Evolutionary conservation across 2,113 vertebrate genomes (phyloP), one percentile per base, ranked within the genome.

Genomic region (Tylochromis polylepis): DNA sequence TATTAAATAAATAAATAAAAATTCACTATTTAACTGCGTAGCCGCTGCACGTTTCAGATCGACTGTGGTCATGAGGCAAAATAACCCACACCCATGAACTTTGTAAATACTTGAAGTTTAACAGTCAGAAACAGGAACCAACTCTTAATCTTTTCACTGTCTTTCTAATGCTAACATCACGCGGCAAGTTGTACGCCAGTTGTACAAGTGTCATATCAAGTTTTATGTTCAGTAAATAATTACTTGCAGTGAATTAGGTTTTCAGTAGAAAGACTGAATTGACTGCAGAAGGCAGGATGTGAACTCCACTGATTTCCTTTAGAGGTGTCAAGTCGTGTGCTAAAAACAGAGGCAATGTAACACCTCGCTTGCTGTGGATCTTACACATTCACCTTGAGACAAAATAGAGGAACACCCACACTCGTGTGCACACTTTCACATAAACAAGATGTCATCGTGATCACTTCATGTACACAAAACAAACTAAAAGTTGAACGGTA

Each of bases 321-420:
- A 38, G 29, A 91, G 60, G 86, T 92, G 91, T 85, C 88, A 95
- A 91, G 55, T 59, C 27, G n/a, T 57, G 51, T 85, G 83, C 89
- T 89, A 87, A 86, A 89, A 88, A 90, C 51, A 72, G 88, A 90
- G 43, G 38, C 83, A 87, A 84, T 87, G 84, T 91, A 88, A 85
- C 93, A 85, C 92, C 85, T 88, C 16, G 1, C 83, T 55, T 2
- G 20, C 85, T 43, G 51, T 4, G 70, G 79, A 57, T 80, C 65
- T 87, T 62, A 81, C 80, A 89, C 67, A n/a, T 79, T 88, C 81
- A 90, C 60, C 84, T 85, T 85, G 80, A 82, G 41, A 83, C 10
- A 9, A 57, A 79, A 49, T 8, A 59, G 43, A 77, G 22, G 81
- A 83, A 57, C 31, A 34, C 80, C 60, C 24, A 14, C 29, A n/a